A percentile compares a stretch with the other conserved stretches of the same genome.
These are phyloP conservation scores for Cyanoderma ruficeps DNA, from an alignment of 2,113 vertebrate species.

Conservation along the genomic window DNA sequence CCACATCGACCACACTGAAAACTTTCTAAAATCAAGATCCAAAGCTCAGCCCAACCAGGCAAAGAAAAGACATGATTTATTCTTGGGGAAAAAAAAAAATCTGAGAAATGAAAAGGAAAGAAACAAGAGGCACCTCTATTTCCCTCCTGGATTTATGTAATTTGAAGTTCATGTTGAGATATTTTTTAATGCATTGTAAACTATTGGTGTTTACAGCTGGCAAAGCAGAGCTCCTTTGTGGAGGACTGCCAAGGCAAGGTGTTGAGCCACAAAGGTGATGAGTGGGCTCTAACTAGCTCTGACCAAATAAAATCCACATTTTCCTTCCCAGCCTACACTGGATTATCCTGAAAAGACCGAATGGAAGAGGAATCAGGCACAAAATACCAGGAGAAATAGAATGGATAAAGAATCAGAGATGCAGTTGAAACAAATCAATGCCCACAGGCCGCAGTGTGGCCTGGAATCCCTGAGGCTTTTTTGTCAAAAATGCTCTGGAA, in stretches of 20 bases:
- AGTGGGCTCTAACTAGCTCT: not conserved
- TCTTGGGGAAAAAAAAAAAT: not conserved
- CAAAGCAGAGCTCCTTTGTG: not conserved
- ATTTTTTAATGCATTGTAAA: not conserved
- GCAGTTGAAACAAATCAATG: not conserved
- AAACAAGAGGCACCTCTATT: not conserved
- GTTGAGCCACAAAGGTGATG: not conserved
- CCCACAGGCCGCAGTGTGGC: not conserved
- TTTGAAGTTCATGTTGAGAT: not conserved
- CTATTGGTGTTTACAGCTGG: not conserved
- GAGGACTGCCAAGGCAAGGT: not conserved
- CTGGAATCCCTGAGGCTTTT: not conserved
- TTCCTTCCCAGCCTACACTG: not conserved
- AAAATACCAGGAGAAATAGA: not conserved
- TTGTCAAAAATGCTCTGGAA: not conserved
- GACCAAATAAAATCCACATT: not conserved
- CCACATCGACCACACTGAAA: not conserved
- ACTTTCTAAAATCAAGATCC: not conserved
- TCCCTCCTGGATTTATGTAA: not conserved
- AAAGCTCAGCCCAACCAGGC: not conserved
- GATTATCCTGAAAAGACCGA: not conserved
- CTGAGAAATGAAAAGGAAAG: not conserved
- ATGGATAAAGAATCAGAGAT: not conserved
- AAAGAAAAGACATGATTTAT: not conserved
- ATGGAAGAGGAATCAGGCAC: not conserved